phyloP scores from a whole-genome alignment of 35 echinoderm and acorn worm genomes.

The Anneissia japonica region DNA sequence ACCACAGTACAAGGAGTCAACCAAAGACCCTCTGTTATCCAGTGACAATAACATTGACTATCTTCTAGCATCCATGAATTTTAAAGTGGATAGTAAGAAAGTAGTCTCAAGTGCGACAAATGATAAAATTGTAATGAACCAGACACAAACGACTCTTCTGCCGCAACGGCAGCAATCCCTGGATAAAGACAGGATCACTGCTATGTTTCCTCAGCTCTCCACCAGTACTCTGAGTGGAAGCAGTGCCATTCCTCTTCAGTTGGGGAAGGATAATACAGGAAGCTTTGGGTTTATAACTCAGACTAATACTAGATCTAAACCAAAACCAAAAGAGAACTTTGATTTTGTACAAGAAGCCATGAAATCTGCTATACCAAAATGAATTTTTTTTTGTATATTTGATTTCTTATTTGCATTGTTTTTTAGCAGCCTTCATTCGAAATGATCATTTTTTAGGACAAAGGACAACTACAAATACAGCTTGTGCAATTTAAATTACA shows the following conservation, averaged over 20 bases:
- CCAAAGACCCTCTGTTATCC: not conserved
- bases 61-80: not conserved
- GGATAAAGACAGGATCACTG: slow-evolving; percentile 3
- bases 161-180: not conserved
- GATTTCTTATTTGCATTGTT: no score
- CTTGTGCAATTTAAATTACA: no score
- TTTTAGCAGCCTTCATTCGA: no score
- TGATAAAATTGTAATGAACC: not conserved
- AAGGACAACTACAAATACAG: no score
- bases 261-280: not conserved
- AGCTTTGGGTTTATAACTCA: slow-evolving; percentile 10
- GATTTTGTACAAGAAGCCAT: slow-evolving; percentile 23
- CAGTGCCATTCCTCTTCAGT: slow-evolving; percentile 6
- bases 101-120: not conserved
- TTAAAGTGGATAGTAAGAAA: not conserved
- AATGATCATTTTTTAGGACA: no score
- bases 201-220: slow-evolving; percentile 25
- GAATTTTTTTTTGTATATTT: no score
- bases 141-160: not conserved
- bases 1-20: not conserved
- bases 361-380: not conserved
- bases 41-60: not conserved
- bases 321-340: slow-evolving; percentile 1
- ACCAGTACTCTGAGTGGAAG: not conserved
- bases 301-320: not conserved